Conservation (phyloP, 2,797 vertebrate genomes). For the Coranthus polyacanthus region DNA sequence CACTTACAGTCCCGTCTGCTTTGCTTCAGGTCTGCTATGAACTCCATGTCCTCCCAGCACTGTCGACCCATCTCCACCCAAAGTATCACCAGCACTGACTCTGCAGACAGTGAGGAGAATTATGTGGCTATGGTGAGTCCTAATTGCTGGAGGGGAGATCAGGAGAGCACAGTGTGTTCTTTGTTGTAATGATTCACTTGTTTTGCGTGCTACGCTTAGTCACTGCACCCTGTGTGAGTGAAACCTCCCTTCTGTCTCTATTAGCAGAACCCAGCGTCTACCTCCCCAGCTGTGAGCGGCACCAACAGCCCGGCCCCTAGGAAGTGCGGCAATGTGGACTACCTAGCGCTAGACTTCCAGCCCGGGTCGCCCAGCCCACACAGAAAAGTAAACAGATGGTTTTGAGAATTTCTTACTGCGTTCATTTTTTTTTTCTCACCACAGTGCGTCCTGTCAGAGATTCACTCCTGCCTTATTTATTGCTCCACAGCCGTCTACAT, state of each 20-base stretch:
- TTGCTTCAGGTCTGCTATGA: slow-evolving; percentile 88
- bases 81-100: slow-evolving; percentile 99
- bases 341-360: slow-evolving; percentile 97
- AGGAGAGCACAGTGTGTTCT: slow-evolving; percentile 43
- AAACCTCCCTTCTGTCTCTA: slow-evolving; percentile 46
- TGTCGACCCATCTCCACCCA: slow-evolving; percentile 97
- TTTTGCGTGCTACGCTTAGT: slow-evolving; percentile 32
- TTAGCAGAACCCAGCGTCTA: slow-evolving; percentile 98
- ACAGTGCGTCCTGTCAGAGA: slow-evolving; percentile 10
- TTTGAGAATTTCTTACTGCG: neutral
- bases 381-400: slow-evolving; percentile 89
- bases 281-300: slow-evolving; percentile 94
- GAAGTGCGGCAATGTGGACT: slow-evolving; percentile 96
- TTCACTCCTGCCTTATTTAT: slow-evolving; percentile 24
- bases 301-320: slow-evolving; percentile 96
- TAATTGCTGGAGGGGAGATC: slow-evolving; percentile 45
- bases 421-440: neutral
- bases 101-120: slow-evolving; percentile 98
- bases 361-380: slow-evolving; percentile 95
- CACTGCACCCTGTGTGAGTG: slow-evolving; percentile 46
- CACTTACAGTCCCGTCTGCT: slow-evolving; percentile 36
- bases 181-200: slow-evolving; percentile 60
- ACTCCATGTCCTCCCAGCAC: slow-evolving; percentile 91
- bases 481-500: slow-evolving; percentile 92
- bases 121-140: slow-evolving; percentile 96